These are phyloP conservation scores for Eurosta solidaginis DNA, from an alignment of 1,140 invertebrate genomes.

Conservation along the genomic window DNA sequence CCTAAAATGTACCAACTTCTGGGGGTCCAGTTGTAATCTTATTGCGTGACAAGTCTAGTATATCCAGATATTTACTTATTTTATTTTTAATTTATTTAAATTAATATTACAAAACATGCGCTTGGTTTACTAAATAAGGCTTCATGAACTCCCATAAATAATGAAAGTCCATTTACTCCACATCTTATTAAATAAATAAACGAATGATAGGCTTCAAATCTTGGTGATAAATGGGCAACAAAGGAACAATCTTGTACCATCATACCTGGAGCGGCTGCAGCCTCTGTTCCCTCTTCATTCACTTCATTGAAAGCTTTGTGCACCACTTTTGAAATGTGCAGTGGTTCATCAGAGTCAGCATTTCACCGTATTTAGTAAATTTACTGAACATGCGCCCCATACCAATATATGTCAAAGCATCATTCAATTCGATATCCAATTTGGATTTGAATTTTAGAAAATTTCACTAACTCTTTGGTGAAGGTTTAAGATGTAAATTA, in stretches of 20 bases:
- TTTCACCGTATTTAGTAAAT: constrained; percentile 66
- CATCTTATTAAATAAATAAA: no score
- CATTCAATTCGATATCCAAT: constrained; percentile 61
- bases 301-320: constrained; percentile 67
- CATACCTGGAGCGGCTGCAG: constrained; percentile 62
- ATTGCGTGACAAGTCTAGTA: constrained; percentile 90
- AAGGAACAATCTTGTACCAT: no score
- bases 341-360: constrained; percentile 60
- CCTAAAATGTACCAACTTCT: constrained; percentile 72
- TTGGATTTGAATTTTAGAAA: constrained; percentile 72
- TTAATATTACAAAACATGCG: no score
- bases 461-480: constrained; percentile 60
- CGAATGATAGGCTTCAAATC: no score
- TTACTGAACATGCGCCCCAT: constrained; percentile 65
- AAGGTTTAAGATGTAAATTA: no score
- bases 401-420: constrained; percentile 64
- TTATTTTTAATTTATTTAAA: no score
- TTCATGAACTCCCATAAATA: no score
- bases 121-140: no score
- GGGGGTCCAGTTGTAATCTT: constrained; percentile 80
- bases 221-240: no score
- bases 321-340: constrained; percentile 63
- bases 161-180: no score
- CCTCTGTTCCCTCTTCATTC: constrained; percentile 66
- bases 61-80: constrained; percentile 86